Evolutionary conservation across 2,888 invertebrate species (phyloP).

Genomic region (Yponomeuta evonymella): DNA sequence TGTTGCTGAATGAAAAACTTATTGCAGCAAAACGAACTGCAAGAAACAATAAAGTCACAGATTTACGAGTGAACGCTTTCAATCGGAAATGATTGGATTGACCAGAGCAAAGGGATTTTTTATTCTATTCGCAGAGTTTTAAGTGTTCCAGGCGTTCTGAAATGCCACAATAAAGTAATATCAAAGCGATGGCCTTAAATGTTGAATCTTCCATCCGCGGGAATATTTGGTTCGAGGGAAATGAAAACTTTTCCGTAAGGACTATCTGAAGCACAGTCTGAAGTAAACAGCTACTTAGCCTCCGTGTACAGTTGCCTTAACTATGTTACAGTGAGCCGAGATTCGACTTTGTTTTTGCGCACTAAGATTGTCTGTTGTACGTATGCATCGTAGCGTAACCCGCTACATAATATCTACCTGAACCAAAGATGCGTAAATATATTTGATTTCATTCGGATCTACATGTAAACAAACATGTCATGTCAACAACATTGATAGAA

Average conservation of each 20-base stretch:
- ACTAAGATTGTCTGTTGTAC: too few species aligned
- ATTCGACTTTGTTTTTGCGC: too few species aligned
- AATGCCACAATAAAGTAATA: conserved; percentile 4
- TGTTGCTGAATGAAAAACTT: neutral
- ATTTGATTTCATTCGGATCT: too few species aligned
- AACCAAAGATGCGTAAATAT: too few species aligned
- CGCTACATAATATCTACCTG: too few species aligned
- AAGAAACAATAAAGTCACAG: neutral
- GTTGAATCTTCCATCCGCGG: neutral
- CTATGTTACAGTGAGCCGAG: neutral
- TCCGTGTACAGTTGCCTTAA: neutral
- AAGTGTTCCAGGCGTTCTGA: neutral
- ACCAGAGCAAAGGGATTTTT: neutral
- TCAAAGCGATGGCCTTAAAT: conserved; percentile 3
- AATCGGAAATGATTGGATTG: neutral
- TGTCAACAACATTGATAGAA: too few species aligned
- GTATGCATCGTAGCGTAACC: too few species aligned
- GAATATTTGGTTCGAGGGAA: neutral
- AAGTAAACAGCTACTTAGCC: neutral
- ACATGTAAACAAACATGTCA: too few species aligned
- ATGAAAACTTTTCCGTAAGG: neutral
- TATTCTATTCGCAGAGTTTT: neutral
- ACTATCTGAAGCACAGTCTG: neutral
- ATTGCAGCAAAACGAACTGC: neutral
- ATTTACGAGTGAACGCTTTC: neutral